Evolutionary conservation across 2,113 vertebrate genomes (phyloP).

Genomic region (Felis chaus): DNA sequence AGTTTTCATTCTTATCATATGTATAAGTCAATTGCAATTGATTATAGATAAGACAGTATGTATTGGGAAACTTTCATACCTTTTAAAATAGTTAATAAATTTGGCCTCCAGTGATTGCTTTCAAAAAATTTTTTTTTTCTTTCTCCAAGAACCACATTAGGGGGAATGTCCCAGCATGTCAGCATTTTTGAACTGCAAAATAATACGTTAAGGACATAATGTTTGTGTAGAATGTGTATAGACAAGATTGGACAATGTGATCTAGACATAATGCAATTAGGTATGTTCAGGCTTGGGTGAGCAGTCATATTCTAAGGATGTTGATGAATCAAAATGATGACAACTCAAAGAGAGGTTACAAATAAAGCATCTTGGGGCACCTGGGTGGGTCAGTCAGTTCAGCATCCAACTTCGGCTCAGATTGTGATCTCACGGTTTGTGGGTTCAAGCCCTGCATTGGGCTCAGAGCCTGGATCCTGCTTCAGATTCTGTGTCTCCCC

Average conservation of each 20-base stretch:
- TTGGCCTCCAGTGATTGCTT: background rate
- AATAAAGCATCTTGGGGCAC: background rate
- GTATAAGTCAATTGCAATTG: background rate
- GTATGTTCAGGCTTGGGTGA: background rate
- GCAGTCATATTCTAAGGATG: background rate
- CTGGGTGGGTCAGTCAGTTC: too few relatives aligned
- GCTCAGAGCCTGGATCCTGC: too few relatives aligned
- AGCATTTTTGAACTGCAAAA: slow-evolving; percentile 1
- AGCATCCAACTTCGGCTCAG: too few relatives aligned
- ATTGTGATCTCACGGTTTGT: too few relatives aligned
- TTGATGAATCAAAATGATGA: background rate
- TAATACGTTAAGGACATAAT: background rate
- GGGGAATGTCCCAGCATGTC: background rate
- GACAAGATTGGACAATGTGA: background rate
- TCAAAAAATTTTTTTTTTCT: background rate
- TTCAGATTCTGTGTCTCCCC: too few relatives aligned
- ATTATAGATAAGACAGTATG: background rate
- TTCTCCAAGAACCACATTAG: background rate
- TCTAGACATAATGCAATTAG: background rate
- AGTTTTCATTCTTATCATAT: background rate
- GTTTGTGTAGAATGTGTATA: background rate
- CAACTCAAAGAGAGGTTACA: background rate
- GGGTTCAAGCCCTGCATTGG: too few relatives aligned
- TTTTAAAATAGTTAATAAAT: background rate
- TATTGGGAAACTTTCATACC: background rate